These are phyloP conservation scores for Larimichthys crocea DNA, from an alignment of 2,113 vertebrate genomes.

Conservation along the genomic window DNA sequence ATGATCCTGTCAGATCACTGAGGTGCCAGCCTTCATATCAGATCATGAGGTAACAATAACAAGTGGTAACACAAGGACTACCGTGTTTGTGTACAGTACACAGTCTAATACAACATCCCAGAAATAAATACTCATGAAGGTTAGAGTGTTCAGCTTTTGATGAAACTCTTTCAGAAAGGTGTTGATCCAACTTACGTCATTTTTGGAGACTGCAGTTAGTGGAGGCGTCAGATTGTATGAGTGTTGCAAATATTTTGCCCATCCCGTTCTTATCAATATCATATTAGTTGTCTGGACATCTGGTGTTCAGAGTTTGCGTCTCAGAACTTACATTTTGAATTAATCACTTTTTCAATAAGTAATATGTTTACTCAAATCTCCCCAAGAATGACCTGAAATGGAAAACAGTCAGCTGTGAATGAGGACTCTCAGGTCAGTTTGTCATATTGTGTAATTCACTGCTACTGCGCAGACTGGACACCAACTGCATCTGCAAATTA, in stretches of 20 bases:
- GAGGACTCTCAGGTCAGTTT: slow-evolving; percentile 38
- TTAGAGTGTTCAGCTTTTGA: neutral
- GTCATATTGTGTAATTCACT: slow-evolving; percentile 32
- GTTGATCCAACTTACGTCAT: neutral
- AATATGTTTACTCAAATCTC: slow-evolving; percentile 33
- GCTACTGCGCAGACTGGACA: slow-evolving; percentile 19
- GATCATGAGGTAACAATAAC: neutral
- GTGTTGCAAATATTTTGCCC: neutral
- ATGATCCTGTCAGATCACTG: neutral
- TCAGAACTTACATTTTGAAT: neutral
- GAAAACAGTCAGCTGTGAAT: slow-evolving; percentile 28
- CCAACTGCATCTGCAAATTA: slow-evolving; percentile 45
- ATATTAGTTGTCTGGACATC: neutral
- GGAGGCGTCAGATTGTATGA: neutral
- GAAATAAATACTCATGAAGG: neutral
- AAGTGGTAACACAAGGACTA: neutral
- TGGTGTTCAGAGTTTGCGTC: neutral
- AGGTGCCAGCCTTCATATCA: neutral
- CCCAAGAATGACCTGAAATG: slow-evolving; percentile 20
- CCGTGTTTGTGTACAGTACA: no score
- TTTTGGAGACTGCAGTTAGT: slow-evolving; percentile 2
- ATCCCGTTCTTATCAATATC: neutral
- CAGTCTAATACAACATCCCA: neutral
- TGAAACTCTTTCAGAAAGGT: neutral
- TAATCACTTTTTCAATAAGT: slow-evolving; percentile 9